phyloP scores from a whole-genome alignment of 2,888 invertebrate species.

The Lomographa bimaculata region DNA sequence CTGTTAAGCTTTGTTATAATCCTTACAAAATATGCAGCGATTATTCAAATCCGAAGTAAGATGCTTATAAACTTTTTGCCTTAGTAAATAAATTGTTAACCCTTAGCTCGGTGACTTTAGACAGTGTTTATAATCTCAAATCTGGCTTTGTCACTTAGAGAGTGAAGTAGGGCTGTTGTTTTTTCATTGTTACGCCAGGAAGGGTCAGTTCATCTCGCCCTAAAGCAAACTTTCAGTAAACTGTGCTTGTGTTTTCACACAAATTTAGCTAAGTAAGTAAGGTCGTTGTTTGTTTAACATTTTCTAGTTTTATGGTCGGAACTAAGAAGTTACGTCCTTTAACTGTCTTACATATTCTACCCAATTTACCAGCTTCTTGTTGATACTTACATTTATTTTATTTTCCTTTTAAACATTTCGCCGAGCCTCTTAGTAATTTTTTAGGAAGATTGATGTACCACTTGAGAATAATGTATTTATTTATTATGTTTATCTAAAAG shows the following conservation, averaged over 20 bases:
- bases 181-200: slow-evolving; percentile 58
- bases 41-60: slow-evolving; percentile 29
- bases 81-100: slow-evolving; percentile 29
- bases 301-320: slow-evolving; percentile 27
- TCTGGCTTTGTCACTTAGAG: slow-evolving; percentile 53
- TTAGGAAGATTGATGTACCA: slow-evolving; percentile 10
- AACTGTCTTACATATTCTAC: background rate
- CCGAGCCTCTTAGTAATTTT: slow-evolving; percentile 8
- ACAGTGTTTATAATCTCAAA: slow-evolving; percentile 46
- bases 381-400: slow-evolving; percentile 1
- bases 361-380: too few species aligned
- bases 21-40: slow-evolving; percentile 18
- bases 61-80: slow-evolving; percentile 27
- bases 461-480: slow-evolving; percentile 6
- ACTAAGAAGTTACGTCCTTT: slow-evolving; percentile 19
- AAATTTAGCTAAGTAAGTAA: slow-evolving; percentile 48
- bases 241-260: slow-evolving; percentile 52
- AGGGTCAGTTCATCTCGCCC: slow-evolving; percentile 45
- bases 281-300: slow-evolving; percentile 33
- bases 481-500: slow-evolving; percentile 9
- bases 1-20: slow-evolving; percentile 11
- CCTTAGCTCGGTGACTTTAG: slow-evolving; percentile 40
- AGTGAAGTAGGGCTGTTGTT: slow-evolving; percentile 44
- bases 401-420: slow-evolving; percentile 6
- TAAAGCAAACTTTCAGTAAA: slow-evolving; percentile 60